Evolutionary conservation across 2,888 invertebrate genomes (phyloP), one percentile per base, ranked within the genome.

Genomic region (Zootermopsis nevadensis): DNA sequence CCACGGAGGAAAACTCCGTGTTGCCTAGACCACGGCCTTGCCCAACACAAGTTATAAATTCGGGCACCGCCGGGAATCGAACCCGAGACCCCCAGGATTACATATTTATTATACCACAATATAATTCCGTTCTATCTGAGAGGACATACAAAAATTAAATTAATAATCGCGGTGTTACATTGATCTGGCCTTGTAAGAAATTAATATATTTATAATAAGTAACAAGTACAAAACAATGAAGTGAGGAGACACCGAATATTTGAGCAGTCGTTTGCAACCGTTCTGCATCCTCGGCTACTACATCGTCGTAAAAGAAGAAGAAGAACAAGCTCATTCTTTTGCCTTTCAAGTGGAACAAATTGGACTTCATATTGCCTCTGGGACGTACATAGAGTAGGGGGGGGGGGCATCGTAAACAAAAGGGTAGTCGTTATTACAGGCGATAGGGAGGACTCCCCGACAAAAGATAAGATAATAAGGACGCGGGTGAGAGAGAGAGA

Each of bases 331-430:
- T 69, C 69, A 33, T 77, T 55, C 55, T 31, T 48, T 55, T 77
- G 53, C 53, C 77, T 77, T 48, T 55, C 33, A 77, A 55, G 77
- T 31, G 77, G 48, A 77, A 77, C 77, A 30, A 77, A 77, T 77
- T 31, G 53, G 6, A 60, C 33, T 31, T 69, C 69, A 69, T 69
- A 69, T 33, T 69, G 33, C 69, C 33, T 33, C 22, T 4, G 7
- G 69, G 69, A n/a, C 24, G 35, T 19, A 38, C 35, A 33, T 33
- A 10, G 15, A 10, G 15, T 24, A 27, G 27, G 48, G 42, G n/a
- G 27, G 76, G 42, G 72, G 33, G 72, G n/a, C 22, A 35, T 74
- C 72, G 72, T 76, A 42, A 76, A 76, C 76, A 76, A 76, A 74
- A 76, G 76, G 76, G 76, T 76, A 76, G 76, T 27, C 42, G 76